A percentile compares a stretch with the other conserved stretches of the same genome.
phyloP scores from a whole-genome alignment of 1,140 invertebrate species.

The Odontomachus brunneus region DNA sequence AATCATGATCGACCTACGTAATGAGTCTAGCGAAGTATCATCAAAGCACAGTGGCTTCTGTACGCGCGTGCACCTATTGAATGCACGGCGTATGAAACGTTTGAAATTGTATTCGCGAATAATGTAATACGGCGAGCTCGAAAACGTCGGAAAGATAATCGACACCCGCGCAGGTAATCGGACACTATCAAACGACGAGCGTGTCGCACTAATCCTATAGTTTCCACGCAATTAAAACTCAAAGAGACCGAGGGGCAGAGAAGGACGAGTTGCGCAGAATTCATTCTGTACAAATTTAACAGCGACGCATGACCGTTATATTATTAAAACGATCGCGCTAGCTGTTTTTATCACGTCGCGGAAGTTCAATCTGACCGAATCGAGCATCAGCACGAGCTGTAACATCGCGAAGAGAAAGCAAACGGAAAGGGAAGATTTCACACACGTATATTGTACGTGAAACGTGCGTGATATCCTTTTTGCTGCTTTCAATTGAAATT shows the following conservation, averaged over 20 bases:
- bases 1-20: constrained; percentile 7
- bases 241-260: not conserved
- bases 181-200: constrained; percentile 44
- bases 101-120: not conserved
- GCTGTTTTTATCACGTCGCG: constrained; percentile 60
- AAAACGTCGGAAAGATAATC: constrained; percentile 30
- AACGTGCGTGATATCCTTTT: too few relatives aligned
- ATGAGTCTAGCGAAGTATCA: not conserved
- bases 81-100: not conserved
- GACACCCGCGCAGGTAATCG: constrained; percentile 37
- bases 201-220: constrained; percentile 76
- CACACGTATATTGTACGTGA: too few relatives aligned
- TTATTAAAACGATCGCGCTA: constrained; percentile 62
- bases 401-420: not conserved
- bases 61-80: not conserved
- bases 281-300: constrained; percentile 70
- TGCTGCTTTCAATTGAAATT: too few relatives aligned
- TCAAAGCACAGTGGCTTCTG: too few relatives aligned
- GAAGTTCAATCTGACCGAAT: constrained; percentile 63
- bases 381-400: constrained; percentile 49
- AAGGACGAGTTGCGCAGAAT: constrained; percentile 25
- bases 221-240: constrained; percentile 75
- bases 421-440: too few relatives aligned
- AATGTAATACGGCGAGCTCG: not conserved
- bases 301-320: constrained; percentile 59